These are phyloP conservation scores for Rhamnusium bicolor DNA, from an alignment of 2,888 invertebrate genomes.

Conservation along the genomic window DNA sequence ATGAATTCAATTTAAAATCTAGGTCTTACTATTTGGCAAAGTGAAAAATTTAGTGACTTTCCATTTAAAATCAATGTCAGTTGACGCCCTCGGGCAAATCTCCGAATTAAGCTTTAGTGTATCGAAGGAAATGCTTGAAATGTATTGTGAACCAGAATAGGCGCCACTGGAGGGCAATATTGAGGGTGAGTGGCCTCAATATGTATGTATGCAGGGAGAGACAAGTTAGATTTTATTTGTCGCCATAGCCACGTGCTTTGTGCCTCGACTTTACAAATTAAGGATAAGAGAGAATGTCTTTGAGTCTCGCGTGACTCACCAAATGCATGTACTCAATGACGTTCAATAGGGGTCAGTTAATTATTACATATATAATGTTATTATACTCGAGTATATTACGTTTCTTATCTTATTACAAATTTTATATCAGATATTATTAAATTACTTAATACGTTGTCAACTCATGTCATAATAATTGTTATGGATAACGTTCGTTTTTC, in stretches of 20 bases:
- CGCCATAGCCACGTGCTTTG: conserved; percentile 24
- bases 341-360: not conserved
- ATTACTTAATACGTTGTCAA: too few species aligned
- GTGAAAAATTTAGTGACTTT: not conserved
- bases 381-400: too few species aligned
- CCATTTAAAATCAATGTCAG: not conserved
- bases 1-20: not conserved
- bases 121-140: conserved; percentile 5
- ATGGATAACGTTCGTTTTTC: too few species aligned
- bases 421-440: too few species aligned
- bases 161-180: conserved; percentile 1
- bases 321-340: conserved; percentile 1
- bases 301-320: conserved; percentile 2
- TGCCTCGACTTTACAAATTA: conserved; percentile 21
- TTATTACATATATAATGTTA: too few species aligned
- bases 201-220: conserved; percentile 14
- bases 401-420: too few species aligned
- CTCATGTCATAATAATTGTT: too few species aligned
- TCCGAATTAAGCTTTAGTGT: conserved; percentile 7
- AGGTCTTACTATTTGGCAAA: not conserved
- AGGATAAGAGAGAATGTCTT: conserved; percentile 21
- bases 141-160: conserved; percentile 2
- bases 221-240: conserved; percentile 3
- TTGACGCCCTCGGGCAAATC: not conserved
- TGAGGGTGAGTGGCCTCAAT: conserved; percentile 10